Evolutionary conservation across 2,113 vertebrate genomes (phyloP).

Genomic region (Dasypus novemcinctus): DNA sequence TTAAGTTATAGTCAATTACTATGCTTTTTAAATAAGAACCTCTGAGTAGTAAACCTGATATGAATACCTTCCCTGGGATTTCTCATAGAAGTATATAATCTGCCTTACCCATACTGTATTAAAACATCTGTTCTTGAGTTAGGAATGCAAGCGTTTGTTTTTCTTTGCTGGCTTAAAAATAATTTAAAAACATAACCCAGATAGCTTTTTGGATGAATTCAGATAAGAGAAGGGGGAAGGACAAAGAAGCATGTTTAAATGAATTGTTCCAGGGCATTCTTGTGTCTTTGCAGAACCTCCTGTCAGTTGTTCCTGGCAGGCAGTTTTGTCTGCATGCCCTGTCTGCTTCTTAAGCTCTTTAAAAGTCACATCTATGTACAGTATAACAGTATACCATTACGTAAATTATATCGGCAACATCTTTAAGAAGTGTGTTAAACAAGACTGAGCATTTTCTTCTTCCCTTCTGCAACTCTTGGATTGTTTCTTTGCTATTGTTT

Average conservation of each 20-base stretch:
- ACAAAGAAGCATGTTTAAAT: slow-evolving; percentile 52
- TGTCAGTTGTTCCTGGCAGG: slow-evolving; percentile 72
- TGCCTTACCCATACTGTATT: neutral
- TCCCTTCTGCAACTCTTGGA: neutral
- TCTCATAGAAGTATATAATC: slow-evolving; percentile 49
- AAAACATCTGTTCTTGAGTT: slow-evolving; percentile 56
- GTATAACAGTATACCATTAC: slow-evolving; percentile 50
- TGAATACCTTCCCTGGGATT: slow-evolving; percentile 33
- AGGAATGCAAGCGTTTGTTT: slow-evolving; percentile 43
- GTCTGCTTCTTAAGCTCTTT: slow-evolving; percentile 64
- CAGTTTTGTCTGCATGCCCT: slow-evolving; percentile 57
- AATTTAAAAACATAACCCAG: slow-evolving; percentile 52
- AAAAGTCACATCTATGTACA: slow-evolving; percentile 39
- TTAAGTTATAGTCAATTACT: neutral
- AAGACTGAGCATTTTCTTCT: slow-evolving; percentile 41
- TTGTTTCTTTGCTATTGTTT: slow-evolving; percentile 44
- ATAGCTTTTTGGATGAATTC: slow-evolving; percentile 58
- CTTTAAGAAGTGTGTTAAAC: slow-evolving; percentile 58
- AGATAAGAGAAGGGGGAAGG: slow-evolving; percentile 41
- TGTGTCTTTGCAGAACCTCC: slow-evolving; percentile 55
- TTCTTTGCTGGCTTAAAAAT: slow-evolving; percentile 43
- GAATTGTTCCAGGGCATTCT: slow-evolving; percentile 71
- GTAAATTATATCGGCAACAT: slow-evolving; percentile 67
- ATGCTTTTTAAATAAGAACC: neutral
- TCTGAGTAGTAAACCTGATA: neutral